Base-by-base conservation (phyloP, 2,888 invertebrate genomes). In the Protonemura montana region DNA sequence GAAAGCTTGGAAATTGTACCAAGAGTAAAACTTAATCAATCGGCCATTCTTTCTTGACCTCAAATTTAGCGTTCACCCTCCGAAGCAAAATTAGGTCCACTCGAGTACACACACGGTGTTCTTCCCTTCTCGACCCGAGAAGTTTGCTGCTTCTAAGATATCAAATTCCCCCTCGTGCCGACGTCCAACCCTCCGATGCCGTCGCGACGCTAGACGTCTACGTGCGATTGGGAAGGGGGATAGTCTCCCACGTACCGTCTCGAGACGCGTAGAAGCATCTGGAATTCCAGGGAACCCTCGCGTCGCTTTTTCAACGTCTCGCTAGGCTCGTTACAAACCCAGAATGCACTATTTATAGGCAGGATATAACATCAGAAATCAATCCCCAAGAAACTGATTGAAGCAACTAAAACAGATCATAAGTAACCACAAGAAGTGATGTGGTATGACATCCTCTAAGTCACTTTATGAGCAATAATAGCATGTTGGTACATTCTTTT, bases 271-370 rank as follows among this genome's bases (percentile, higher is more conserved):
- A 59, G 59, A 59, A 59, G 59, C 59, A 59, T 59, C 59, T 59
- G 59, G 59, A 59, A 59, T 59, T 59, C 59, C 59, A 59, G 59
- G 59, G 59, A 59, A 59, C 59, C 59, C 59, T 59, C 59, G 7
- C 59, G 3, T 16, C 59, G 59, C 59, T 59, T 59, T 59, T 59
- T 59, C 59, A 59, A 21, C 59, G 59, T 59, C 59, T 59, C 59
- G 59, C 21, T 1, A 59, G 1, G 21, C 59, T 21, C 2, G 21
- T 59, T 59, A 21, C n/a, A n/a, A n/a, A n/a, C n/a, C n/a, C n/a
- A n/a, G 59, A 13, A 21, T 21, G 59, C 21, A 16, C 59, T 59
- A 59, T 7, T 59, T 21, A 21, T 59, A 59, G 3, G 1, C 59
- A 59, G 59, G 59, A 59, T 7, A 21, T 59, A 59, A 59, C 59